Evolutionary conservation across 2,888 invertebrate genomes (phyloP), one percentile per base, ranked within the genome.

Genomic region (Drosophila mettleri): DNA sequence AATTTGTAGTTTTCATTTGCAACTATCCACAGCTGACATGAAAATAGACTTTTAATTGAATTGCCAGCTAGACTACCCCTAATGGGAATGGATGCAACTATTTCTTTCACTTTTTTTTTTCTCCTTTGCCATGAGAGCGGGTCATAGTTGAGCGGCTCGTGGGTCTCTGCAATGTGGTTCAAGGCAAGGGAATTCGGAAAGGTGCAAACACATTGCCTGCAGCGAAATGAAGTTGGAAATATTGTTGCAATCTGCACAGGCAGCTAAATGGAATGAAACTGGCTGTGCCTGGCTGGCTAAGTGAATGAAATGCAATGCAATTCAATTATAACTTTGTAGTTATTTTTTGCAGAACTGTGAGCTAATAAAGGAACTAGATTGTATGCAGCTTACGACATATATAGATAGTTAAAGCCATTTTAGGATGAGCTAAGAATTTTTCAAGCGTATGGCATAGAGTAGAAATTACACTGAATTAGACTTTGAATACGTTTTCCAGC

Each of bases 1-100:
- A n/a, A n/a, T n/a, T n/a, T n/a, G n/a, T n/a, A n/a, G n/a, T 12
- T 27, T 39, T 34, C 22, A 45, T 51, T 60, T 45, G 24, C 12
- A 36, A 33, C n/a, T 27, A 33, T 43, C 24, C 33, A 27, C 41
- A n/a, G 24, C 39, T 24, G 33, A 31, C 51, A 55, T 41, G 71
- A 45, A 68, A 72, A 74, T 74, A 43, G 60, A 29, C 51, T 74
- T 73, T 64, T 72, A 72, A 74, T 74, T 72, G 52, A 72, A 57
- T 73, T 64, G 22, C 39, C 9, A 27, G 41, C 53, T 20, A 27
- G 57, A 53, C 29, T 29, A n/a, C 31, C 27, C 20, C 36, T 33
- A 54, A 34, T 54, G n/a, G 24, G 33, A 38, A 52, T 55, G 46
- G 55, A 36, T 24, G 16, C 20, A 60, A 27, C 34, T 18, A 29